Evolutionary conservation across 2,113 vertebrate species (phyloP).

Genomic region (Terrapene triunguis): DNA sequence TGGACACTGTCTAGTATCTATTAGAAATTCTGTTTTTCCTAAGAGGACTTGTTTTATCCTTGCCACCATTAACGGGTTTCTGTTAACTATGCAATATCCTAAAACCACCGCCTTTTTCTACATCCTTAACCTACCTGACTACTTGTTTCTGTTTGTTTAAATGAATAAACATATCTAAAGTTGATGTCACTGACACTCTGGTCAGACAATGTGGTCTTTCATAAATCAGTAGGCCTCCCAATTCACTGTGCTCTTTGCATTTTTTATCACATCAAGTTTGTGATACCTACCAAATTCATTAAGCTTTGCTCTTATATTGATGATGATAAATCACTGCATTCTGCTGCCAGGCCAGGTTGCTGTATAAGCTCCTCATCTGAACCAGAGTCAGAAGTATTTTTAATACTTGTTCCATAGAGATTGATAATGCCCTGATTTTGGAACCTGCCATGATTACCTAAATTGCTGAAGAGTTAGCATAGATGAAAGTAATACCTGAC

Average conservation of each 20-base stretch:
- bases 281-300: neutral
- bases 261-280: neutral
- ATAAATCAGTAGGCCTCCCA: neutral
- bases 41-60: neutral
- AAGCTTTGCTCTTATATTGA: neutral
- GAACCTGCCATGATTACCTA: neutral
- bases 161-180: neutral
- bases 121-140: neutral
- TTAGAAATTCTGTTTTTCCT: neutral
- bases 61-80: neutral
- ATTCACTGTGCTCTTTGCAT: neutral
- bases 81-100: neutral
- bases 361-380: neutral
- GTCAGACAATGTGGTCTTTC: neutral
- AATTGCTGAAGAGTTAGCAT: neutral
- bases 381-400: neutral
- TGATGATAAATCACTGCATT: neutral
- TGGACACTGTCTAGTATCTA: neutral
- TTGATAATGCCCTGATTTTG: conserved; percentile 4
- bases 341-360: neutral
- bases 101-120: neutral
- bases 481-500: neutral
- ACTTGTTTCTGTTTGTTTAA: neutral
- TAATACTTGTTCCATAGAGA: neutral
- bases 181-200: fast-evolving